These are phyloP conservation scores for Nematolebias whitei DNA, from an alignment of 2,113 vertebrate genomes.

Conservation along the genomic window DNA sequence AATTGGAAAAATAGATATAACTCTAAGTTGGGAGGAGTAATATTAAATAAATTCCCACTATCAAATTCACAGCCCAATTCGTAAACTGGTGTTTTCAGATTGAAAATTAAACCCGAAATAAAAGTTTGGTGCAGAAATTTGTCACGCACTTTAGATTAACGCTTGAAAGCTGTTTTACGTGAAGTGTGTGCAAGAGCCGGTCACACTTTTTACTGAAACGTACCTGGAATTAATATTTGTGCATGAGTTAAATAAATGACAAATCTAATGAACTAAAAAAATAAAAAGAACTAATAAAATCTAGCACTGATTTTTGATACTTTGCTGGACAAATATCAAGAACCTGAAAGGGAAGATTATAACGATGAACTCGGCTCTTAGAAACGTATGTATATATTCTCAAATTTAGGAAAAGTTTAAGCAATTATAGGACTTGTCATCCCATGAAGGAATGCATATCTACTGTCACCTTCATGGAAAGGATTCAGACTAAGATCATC, in stretches of 20 bases:
- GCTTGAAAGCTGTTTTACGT: slow-evolving; percentile 14
- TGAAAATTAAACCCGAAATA: slow-evolving; percentile 36
- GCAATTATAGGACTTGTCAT: no score
- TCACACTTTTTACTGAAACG: slow-evolving; percentile 32
- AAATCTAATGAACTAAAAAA: background rate
- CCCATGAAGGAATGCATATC: no score
- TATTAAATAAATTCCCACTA: background rate
- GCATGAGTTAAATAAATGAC: background rate
- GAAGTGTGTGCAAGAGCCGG: slow-evolving; percentile 7
- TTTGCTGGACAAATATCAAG: background rate
- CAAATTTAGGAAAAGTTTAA: no score
- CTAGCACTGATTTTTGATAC: background rate
- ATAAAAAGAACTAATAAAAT: no score
- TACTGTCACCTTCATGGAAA: no score
- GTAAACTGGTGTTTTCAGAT: background rate
- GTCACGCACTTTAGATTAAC: slow-evolving; percentile 24
- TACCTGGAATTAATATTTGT: slow-evolving; percentile 9
- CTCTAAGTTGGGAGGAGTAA: slow-evolving; percentile 1
- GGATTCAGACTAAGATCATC: no score
- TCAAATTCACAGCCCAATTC: slow-evolving; percentile 18
- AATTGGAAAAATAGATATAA: background rate
- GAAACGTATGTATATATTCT: no score
- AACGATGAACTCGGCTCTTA: no score
- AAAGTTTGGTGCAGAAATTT: slow-evolving; percentile 23
- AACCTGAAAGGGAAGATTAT: no score